phyloP scores from a whole-genome alignment of 2,888 invertebrate species.

The Cremastinae sp. region DNA sequence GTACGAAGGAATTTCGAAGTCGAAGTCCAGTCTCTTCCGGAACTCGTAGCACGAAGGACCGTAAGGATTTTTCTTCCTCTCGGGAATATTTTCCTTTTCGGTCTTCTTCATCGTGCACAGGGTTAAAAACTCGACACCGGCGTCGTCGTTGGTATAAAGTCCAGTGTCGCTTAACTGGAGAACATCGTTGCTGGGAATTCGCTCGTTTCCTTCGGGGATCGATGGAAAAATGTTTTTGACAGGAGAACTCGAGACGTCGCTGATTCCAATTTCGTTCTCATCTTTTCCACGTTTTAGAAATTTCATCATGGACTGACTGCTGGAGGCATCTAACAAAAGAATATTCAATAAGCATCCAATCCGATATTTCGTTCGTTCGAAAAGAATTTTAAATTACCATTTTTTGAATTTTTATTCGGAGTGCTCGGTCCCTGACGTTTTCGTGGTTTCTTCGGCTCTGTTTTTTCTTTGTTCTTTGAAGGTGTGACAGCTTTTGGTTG shows the following conservation, averaged over 20 bases:
- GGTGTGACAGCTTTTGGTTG: constrained; percentile 65
- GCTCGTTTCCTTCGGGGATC: constrained; percentile 6
- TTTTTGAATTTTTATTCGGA: constrained; percentile 42
- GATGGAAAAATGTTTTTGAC: constrained; percentile 1
- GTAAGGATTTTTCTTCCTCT: constrained; percentile 56
- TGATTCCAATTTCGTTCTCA: constrained; percentile 18
- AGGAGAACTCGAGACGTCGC: constrained; percentile 1
- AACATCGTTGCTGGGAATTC: constrained; percentile 8
- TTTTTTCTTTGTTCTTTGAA: constrained; percentile 59
- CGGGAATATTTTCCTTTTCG: constrained; percentile 57
- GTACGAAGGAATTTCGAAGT: constrained; percentile 68
- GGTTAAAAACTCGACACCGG: constrained; percentile 74
- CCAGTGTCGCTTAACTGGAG: constrained; percentile 69
- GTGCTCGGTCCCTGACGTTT: constrained; percentile 30
- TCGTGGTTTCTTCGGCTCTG: constrained; percentile 39
- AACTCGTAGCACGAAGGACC: constrained; percentile 47
- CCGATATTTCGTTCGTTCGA: not conserved
- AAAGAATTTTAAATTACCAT: too few species aligned
- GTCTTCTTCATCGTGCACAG: constrained; percentile 72
- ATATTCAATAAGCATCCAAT: not conserved
- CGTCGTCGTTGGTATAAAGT: constrained; percentile 71
- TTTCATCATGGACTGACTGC: constrained; percentile 66
- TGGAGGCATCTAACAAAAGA: constrained; percentile 35
- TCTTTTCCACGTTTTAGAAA: constrained; percentile 62
- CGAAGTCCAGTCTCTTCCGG: constrained; percentile 49